These are phyloP conservation scores for Phyllotis vaccarum DNA, from an alignment of 2,797 vertebrate species.

Conservation along the genomic window DNA sequence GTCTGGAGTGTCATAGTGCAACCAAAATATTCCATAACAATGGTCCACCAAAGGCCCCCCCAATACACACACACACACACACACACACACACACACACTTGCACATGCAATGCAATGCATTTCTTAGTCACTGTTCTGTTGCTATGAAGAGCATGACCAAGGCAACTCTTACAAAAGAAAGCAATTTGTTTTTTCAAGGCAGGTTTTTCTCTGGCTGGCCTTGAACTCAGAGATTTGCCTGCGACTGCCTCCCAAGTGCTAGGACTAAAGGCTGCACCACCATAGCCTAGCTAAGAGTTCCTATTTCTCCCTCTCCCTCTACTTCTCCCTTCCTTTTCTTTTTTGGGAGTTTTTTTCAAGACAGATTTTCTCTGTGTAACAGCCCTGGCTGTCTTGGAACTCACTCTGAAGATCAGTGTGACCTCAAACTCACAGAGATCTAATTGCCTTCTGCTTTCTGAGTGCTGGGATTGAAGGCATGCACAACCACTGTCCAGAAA, in stretches of 20 bases:
- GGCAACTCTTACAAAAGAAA: not conserved
- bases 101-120: not conserved
- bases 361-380: too few relatives aligned
- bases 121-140: not conserved
- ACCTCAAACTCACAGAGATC: too few relatives aligned
- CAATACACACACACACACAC: not conserved
- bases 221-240: not conserved
- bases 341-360: too few relatives aligned
- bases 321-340: too few relatives aligned
- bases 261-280: not conserved
- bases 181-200: not conserved
- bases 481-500: too few relatives aligned
- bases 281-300: not conserved
- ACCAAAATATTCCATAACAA: not conserved
- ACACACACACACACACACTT: not conserved
- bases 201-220: not conserved
- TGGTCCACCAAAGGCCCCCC: not conserved
- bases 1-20: not conserved
- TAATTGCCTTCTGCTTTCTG: too few relatives aligned
- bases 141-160: not conserved
- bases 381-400: too few relatives aligned
- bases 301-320: too few relatives aligned
- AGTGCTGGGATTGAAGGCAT: too few relatives aligned
- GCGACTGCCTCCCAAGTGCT: not conserved
- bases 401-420: too few relatives aligned